These are phyloP conservation scores for Scaptomyza polygonia DNA, from an alignment of 2,888 invertebrate genomes.

Conservation along the genomic window DNA sequence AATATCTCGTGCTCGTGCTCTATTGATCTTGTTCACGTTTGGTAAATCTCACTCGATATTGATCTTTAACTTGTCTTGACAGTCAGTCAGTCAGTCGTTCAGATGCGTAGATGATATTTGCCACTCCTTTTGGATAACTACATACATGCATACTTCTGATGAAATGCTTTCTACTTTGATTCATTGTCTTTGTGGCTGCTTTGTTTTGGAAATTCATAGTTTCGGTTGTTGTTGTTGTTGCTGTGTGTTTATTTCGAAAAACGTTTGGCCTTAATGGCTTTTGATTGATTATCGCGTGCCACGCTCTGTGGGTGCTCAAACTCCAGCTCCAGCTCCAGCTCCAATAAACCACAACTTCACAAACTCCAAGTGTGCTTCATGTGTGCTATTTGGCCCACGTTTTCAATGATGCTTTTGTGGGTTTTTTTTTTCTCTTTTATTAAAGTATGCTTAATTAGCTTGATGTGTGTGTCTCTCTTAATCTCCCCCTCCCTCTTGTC, in stretches of 20 bases:
- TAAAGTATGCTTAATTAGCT: slow-evolving; percentile 79
- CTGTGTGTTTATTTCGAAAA: slow-evolving; percentile 30
- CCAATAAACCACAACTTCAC: slow-evolving; percentile 10
- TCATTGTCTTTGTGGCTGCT: slow-evolving; percentile 55
- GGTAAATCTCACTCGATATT: slow-evolving; percentile 65
- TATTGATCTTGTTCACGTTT: slow-evolving; percentile 59
- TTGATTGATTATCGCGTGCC: slow-evolving; percentile 81
- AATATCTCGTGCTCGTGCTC: slow-evolving; percentile 62
- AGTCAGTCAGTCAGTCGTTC: slow-evolving; percentile 24
- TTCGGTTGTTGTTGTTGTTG: slow-evolving; percentile 11
- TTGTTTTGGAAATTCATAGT: slow-evolving; percentile 48
- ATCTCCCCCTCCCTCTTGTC: background rate
- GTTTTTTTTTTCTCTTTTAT: slow-evolving; percentile 45
- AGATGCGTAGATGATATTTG: slow-evolving; percentile 66
- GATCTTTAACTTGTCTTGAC: slow-evolving; percentile 79
- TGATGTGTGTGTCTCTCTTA: slow-evolving; percentile 49
- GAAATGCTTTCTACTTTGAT: slow-evolving; percentile 80
- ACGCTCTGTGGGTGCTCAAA: slow-evolving; percentile 75
- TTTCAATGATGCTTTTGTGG: slow-evolving; percentile 60
- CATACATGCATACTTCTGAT: slow-evolving; percentile 64
- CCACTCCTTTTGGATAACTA: slow-evolving; percentile 69
- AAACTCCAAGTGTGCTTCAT: slow-evolving; percentile 46
- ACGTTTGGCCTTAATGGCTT: slow-evolving; percentile 80
- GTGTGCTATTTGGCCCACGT: slow-evolving; percentile 77
- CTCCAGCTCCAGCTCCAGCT: slow-evolving; percentile 24